These are phyloP conservation scores for Adoxophyes honmai DNA, from an alignment of 1,140 invertebrate species.

Conservation along the genomic window DNA sequence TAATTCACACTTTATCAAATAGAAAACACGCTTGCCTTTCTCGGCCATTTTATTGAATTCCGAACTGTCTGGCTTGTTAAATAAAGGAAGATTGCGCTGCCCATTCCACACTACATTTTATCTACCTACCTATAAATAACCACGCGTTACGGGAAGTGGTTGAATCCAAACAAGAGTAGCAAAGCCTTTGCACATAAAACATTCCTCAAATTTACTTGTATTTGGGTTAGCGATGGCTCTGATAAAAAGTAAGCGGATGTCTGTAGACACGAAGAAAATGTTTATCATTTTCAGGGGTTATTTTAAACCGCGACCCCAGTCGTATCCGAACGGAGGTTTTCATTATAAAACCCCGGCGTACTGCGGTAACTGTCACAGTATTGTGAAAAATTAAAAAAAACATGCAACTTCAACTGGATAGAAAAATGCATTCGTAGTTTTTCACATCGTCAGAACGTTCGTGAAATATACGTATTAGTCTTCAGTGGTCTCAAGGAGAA, in stretches of 20 bases:
- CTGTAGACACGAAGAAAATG: no score
- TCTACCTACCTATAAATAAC: slow-evolving; percentile 42
- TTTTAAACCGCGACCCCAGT: no score
- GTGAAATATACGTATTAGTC: not conserved
- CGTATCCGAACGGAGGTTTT: not conserved
- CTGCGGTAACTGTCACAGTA: slow-evolving; percentile 3
- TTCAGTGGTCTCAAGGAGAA: slow-evolving; percentile 2
- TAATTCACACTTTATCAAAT: slow-evolving; percentile 56
- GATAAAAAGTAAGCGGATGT: no score
- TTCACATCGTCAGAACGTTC: not conserved
- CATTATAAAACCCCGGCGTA: not conserved
- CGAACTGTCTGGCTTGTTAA: slow-evolving; percentile 36
- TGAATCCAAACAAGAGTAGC: slow-evolving; percentile 8
- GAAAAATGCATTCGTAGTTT: not conserved
- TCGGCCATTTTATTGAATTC: slow-evolving; percentile 63
- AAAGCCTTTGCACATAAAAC: not conserved
- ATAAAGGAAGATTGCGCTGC: slow-evolving; percentile 45
- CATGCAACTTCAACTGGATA: slow-evolving; percentile 2
- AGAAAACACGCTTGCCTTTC: slow-evolving; percentile 36
- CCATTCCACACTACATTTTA: slow-evolving; percentile 19
- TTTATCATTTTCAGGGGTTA: no score
- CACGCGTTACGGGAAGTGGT: slow-evolving; percentile 34
- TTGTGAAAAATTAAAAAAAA: not conserved
- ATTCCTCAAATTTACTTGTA: no score
- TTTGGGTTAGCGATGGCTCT: no score